These are phyloP conservation scores for Ciconia stormi DNA, from an alignment of 2,113 vertebrate species.

Conservation along the genomic window DNA sequence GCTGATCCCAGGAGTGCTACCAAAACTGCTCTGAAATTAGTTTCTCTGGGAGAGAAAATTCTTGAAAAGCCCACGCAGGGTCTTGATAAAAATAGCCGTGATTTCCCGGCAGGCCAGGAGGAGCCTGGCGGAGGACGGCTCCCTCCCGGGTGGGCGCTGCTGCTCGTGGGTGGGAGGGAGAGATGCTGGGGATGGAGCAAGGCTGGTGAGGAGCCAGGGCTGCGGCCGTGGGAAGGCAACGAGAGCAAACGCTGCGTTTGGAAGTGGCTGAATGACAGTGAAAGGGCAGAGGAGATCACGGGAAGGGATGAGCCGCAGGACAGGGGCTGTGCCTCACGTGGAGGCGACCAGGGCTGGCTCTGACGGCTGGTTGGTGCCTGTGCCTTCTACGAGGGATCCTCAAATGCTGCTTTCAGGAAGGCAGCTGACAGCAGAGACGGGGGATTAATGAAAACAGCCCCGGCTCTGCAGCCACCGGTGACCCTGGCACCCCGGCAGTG, in stretches of 20 bases:
- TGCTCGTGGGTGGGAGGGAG: neutral
- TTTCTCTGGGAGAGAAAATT: neutral
- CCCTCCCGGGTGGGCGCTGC: neutral
- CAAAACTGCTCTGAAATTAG: neutral
- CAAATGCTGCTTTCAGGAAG: accelerated
- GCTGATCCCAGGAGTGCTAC: neutral
- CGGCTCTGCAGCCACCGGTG: neutral
- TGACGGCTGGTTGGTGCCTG: accelerated
- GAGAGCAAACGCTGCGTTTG: accelerated
- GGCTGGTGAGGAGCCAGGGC: neutral
- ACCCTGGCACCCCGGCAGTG: neutral
- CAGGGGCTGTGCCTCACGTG: neutral
- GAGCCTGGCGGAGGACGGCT: neutral
- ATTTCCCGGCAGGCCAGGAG: neutral
- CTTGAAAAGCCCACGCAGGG: neutral
- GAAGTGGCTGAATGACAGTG: neutral
- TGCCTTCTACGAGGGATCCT: neutral
- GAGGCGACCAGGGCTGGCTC: neutral
- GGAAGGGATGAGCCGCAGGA: neutral
- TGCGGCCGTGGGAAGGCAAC: neutral
- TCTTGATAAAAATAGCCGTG: neutral
- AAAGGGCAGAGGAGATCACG: neutral
- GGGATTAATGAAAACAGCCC: neutral
- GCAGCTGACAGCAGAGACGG: neutral
- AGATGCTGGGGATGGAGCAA: neutral